phyloP scores from a whole-genome alignment of 2,113 vertebrate genomes.

The Lichenostomus cassidix region DNA sequence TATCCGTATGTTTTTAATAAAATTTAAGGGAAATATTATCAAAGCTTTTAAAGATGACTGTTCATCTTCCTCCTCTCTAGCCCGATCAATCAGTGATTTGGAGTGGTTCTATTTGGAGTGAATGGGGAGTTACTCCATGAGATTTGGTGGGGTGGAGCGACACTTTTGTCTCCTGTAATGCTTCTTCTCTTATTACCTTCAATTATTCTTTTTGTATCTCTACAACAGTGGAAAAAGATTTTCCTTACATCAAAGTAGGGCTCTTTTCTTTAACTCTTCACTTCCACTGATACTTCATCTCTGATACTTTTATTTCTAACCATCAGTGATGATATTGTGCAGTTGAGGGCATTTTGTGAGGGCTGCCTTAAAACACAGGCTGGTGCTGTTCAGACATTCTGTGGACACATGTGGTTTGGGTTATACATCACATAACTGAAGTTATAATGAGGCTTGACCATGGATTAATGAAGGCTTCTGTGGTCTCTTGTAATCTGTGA shows the following conservation, averaged over 20 bases:
- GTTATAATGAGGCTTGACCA: neutral
- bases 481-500: neutral
- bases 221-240: neutral
- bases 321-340: neutral
- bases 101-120: neutral
- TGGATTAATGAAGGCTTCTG: neutral
- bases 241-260: neutral
- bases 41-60: neutral
- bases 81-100: neutral
- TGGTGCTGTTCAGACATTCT: neutral
- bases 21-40: neutral
- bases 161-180: neutral
- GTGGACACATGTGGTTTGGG: neutral
- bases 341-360: neutral
- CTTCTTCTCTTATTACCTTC: neutral
- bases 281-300: neutral
- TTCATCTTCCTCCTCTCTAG: neutral
- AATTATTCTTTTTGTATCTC: neutral
- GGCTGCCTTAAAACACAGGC: neutral
- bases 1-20: neutral
- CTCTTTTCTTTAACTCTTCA: neutral
- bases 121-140: neutral
- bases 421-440: neutral
- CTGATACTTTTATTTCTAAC: neutral
- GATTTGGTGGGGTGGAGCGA: fast-evolving